These are phyloP conservation scores for Dromaius novaehollandiae DNA, from an alignment of 2,113 vertebrate species.

Conservation along the genomic window DNA sequence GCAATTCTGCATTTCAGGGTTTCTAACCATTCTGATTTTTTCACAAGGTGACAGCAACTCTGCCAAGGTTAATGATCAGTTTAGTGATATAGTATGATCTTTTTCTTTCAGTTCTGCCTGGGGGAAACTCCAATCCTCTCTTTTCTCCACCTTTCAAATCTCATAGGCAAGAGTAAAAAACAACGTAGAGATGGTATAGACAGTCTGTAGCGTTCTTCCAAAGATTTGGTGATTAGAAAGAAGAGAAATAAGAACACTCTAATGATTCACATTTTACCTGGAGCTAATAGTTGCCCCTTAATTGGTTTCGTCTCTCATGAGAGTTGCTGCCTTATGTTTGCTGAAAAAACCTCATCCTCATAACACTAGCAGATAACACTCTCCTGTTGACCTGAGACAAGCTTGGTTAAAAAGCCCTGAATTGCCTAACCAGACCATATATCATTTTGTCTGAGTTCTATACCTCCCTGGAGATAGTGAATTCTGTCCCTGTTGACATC, in stretches of 20 bases:
- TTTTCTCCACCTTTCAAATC: neutral
- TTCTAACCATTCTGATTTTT: neutral
- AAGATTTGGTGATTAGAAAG: neutral
- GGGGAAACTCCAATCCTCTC: neutral
- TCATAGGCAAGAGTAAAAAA: neutral
- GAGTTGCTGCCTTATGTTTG: neutral
- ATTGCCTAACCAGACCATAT: neutral
- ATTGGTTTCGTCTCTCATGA: neutral
- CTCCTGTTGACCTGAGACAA: neutral
- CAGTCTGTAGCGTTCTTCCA: neutral
- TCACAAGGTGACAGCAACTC: neutral
- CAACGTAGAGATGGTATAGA: neutral
- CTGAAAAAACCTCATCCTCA: neutral
- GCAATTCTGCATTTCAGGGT: neutral
- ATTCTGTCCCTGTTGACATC: neutral
- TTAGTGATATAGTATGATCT: neutral
- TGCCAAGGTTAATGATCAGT: neutral
- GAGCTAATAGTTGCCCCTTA: neutral
- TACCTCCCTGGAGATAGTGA: rapidly evolving
- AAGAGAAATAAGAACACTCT: neutral
- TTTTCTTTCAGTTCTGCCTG: neutral
- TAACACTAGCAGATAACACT: neutral
- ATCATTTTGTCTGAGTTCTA: neutral
- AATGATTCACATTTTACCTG: neutral
- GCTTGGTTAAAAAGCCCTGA: neutral